These are phyloP conservation scores for Diaperis boleti DNA, from an alignment of 2,888 invertebrate species.

Conservation along the genomic window DNA sequence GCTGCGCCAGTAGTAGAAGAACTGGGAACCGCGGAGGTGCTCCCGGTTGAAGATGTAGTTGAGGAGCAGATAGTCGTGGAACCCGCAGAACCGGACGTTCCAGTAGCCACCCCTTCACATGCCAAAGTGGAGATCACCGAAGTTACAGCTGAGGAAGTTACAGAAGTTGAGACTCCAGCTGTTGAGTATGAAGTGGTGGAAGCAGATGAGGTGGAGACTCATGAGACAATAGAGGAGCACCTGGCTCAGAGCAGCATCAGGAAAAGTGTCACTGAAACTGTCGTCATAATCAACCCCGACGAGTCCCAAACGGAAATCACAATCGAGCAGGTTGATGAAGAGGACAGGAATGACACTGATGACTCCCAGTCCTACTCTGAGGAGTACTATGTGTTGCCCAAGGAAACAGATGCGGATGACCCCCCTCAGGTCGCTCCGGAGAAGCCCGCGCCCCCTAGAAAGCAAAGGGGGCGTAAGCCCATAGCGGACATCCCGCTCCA, in stretches of 20 bases:
- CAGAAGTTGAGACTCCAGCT: slow-evolving; percentile 4
- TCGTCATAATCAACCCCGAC: slow-evolving; percentile 28
- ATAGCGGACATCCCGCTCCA: slow-evolving; percentile 61
- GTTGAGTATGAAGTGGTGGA: slow-evolving; percentile 36
- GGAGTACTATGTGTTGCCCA: slow-evolving; percentile 27
- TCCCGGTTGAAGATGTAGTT: not conserved
- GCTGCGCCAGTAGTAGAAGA: not conserved
- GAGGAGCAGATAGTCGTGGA: not conserved
- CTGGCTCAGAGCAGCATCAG: slow-evolving; percentile 7
- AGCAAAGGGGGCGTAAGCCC: slow-evolving; percentile 51
- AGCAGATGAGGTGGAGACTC: slow-evolving; percentile 30
- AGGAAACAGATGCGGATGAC: slow-evolving; percentile 32
- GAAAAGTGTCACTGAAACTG: slow-evolving; percentile 17
- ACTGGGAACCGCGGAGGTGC: not conserved
- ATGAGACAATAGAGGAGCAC: slow-evolving; percentile 36
- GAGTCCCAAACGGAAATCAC: slow-evolving; percentile 33
- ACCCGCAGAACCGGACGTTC: not conserved
- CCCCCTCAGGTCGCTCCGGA: slow-evolving; percentile 1
- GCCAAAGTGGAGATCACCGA: slow-evolving; percentile 12
- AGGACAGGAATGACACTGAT: slow-evolving; percentile 21
- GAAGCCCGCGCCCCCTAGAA: slow-evolving; percentile 33
- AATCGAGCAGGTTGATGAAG: slow-evolving; percentile 31
- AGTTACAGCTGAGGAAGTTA: slow-evolving; percentile 26
- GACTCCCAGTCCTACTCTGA: slow-evolving; percentile 13
- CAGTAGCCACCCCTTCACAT: not conserved